Evolutionary conservation across 2,888 invertebrate genomes (phyloP).

Genomic region (Dynastes maya): DNA sequence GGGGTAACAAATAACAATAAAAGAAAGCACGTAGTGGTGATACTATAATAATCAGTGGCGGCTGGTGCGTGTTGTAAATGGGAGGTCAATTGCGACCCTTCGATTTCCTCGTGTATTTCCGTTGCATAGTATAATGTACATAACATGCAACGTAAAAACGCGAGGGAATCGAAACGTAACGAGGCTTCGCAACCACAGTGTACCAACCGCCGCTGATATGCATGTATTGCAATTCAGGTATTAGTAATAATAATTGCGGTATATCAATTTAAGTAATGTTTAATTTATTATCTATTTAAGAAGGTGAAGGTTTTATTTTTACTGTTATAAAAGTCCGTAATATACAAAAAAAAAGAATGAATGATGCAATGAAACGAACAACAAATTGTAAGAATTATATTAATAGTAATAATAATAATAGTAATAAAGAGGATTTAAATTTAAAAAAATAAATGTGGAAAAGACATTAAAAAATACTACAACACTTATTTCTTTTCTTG

Average conservation of each 20-base stretch:
- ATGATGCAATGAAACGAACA: constrained; percentile 5
- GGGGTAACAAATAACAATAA: background rate
- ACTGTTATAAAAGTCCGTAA: constrained; percentile 9
- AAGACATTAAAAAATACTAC: background rate
- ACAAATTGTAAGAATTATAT: constrained; percentile 8
- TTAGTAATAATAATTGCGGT: background rate
- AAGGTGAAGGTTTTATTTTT: background rate
- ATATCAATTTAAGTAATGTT: background rate
- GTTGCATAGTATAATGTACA: too few relatives aligned
- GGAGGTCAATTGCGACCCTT: too few relatives aligned
- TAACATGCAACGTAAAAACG: too few relatives aligned
- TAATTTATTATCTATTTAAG: constrained; percentile 12
- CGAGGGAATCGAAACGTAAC: too few relatives aligned
- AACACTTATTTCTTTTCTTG: constrained; percentile 7
- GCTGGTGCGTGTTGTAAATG: too few relatives aligned
- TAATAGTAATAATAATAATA: background rate
- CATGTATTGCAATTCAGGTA: constrained; percentile 8
- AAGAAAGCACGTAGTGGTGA: background rate
- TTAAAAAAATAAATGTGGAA: constrained; percentile 15
- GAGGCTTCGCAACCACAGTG: too few relatives aligned
- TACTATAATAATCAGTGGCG: too few relatives aligned
- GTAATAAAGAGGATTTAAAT: constrained; percentile 14
- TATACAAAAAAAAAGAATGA: constrained; percentile 2
- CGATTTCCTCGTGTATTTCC: too few relatives aligned
- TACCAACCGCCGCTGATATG: background rate